These are phyloP conservation scores for Acanthosepion lycidas DNA, from an alignment of 2,888 invertebrate species.

Conservation along the genomic window DNA sequence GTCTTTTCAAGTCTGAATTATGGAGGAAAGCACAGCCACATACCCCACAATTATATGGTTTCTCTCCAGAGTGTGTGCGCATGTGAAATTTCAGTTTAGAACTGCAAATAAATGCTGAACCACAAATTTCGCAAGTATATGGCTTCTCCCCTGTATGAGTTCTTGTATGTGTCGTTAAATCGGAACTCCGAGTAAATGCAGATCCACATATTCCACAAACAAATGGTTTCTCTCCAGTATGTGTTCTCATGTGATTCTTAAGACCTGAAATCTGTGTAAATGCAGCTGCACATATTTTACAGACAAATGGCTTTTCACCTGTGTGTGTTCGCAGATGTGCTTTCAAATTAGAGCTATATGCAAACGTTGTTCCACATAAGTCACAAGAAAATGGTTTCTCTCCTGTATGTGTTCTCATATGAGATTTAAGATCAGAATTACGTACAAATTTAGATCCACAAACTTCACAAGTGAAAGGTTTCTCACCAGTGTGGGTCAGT, in stretches of 20 bases:
- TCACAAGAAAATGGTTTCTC: slow-evolving; percentile 24
- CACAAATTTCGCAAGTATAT: background rate
- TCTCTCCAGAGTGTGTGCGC: background rate
- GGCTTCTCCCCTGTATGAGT: background rate
- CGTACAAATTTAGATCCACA: background rate
- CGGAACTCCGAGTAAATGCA: too few relatives aligned
- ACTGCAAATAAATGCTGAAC: background rate
- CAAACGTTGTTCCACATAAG: background rate
- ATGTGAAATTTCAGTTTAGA: background rate
- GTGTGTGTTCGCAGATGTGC: slow-evolving; percentile 8
- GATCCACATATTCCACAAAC: slow-evolving; percentile 39
- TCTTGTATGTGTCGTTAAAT: too few relatives aligned
- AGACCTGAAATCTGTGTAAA: background rate
- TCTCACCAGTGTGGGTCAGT: background rate
- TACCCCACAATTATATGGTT: background rate
- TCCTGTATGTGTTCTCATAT: slow-evolving; percentile 34
- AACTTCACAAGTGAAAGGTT: background rate
- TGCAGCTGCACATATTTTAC: background rate
- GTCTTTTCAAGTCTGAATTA: too few relatives aligned
- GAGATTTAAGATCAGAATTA: background rate
- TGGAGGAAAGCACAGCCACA: too few relatives aligned
- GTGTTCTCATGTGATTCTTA: background rate
- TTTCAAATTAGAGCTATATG: background rate
- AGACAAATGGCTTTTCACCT: slow-evolving; percentile 1
- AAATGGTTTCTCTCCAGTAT: slow-evolving; percentile 42